phyloP scores from a whole-genome alignment of 30 jellyfish, hydroid and myxozoan species.

The Sanderia malayensis region DNA sequence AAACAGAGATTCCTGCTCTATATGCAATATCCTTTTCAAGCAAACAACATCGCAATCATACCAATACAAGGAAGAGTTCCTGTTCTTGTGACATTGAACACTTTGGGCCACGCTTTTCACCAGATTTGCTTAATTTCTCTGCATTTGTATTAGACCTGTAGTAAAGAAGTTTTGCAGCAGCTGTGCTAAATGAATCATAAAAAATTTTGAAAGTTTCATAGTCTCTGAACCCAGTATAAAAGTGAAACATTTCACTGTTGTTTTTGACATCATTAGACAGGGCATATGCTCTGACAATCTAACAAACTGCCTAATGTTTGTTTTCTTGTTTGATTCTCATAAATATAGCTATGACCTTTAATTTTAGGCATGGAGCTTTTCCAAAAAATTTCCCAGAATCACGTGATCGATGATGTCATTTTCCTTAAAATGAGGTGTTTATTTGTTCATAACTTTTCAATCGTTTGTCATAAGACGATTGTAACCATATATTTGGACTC shows the following conservation, averaged over 20 bases:
- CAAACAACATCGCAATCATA: constrained; percentile 28
- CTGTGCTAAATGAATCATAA: constrained; percentile 14
- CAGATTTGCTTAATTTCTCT: not conserved
- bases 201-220: constrained; percentile 36
- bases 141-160: constrained; percentile 3
- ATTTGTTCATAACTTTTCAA: no score
- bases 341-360: no score
- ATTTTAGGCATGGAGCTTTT: no score
- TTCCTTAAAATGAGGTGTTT: no score
- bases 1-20: constrained; percentile 10
- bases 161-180: not conserved
- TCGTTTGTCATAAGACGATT: no score
- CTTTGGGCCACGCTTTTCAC: constrained; percentile 13
- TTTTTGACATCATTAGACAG: constrained; percentile 4
- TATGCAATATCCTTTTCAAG: constrained; percentile 38
- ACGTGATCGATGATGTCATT: no score
- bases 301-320: no score
- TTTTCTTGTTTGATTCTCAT: no score
- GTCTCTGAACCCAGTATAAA: constrained; percentile 31
- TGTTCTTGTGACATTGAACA: constrained; percentile 26
- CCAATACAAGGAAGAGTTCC: constrained; percentile 30
- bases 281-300: no score
- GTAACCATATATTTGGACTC: no score
- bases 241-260: constrained; percentile 22
- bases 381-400: no score